These are phyloP conservation scores for Cossypha polioptera DNA, from an alignment of 2,797 vertebrate species.

Conservation along the genomic window DNA sequence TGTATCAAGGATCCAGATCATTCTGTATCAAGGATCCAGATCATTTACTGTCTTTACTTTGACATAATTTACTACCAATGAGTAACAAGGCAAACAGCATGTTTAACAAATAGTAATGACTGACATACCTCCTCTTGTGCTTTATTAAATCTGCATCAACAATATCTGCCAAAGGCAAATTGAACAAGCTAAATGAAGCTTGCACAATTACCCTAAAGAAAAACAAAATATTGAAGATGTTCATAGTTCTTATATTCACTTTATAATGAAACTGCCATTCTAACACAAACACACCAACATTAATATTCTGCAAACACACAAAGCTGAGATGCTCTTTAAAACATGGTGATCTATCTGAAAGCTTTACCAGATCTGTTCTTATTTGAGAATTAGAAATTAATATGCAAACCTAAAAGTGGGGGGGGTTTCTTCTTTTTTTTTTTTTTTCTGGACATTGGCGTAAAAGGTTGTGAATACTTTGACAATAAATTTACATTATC, in stretches of 20 bases:
- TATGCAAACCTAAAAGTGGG: background rate
- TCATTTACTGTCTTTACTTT: background rate
- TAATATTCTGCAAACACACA: background rate
- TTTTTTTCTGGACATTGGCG: background rate
- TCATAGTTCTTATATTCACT: background rate
- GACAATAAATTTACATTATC: background rate
- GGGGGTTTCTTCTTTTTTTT: background rate
- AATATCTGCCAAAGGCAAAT: constrained; percentile 89
- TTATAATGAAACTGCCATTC: background rate
- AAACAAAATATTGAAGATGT: constrained; percentile 14
- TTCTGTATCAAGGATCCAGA: background rate
- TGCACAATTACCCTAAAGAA: constrained; percentile 83
- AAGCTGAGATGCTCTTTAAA: background rate
- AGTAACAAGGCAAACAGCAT: background rate
- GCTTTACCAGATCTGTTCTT: background rate
- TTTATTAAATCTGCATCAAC: constrained; percentile 85
- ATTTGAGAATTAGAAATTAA: background rate
- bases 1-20: background rate
- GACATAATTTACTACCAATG: background rate
- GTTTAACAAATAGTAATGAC: background rate
- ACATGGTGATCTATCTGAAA: background rate
- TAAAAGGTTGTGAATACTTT: background rate
- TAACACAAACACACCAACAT: background rate
- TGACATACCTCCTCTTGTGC: constrained; percentile 84
- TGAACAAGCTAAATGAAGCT: constrained; percentile 87